Evolutionary conservation across 2,113 vertebrate species (phyloP).

Genomic region (Erythrocercus mccallii): DNA sequence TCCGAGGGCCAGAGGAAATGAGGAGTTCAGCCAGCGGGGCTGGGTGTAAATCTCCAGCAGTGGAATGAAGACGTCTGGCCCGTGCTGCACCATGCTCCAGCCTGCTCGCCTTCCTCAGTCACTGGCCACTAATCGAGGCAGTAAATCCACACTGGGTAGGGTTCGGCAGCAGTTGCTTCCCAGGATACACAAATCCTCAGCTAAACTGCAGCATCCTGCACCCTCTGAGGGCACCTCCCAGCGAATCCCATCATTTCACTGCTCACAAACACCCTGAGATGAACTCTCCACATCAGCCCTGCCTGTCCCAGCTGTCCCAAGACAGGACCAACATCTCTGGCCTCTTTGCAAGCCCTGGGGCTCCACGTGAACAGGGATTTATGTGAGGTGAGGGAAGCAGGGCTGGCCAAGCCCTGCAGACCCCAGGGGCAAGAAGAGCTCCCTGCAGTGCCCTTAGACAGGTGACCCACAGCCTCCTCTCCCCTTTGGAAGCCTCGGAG

Average conservation of each 20-base stretch:
- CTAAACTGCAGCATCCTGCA: background rate
- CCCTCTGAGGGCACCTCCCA: background rate
- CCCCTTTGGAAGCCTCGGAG: background rate
- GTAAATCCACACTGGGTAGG: background rate
- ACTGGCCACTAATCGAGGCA: background rate
- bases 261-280: fast-evolving
- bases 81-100: fast-evolving
- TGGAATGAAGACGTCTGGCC: background rate
- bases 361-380: fast-evolving
- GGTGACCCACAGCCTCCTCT: background rate
- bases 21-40: background rate
- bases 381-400: background rate
- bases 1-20: background rate
- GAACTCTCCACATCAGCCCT: background rate
- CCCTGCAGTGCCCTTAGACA: fast-evolving
- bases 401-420: background rate
- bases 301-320: background rate
- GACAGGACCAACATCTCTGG: background rate
- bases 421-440: background rate
- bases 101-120: background rate
- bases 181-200: background rate
- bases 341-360: background rate
- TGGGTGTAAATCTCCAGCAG: background rate
- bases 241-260: fast-evolving
- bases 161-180: fast-evolving